Evolutionary conservation across 2,113 vertebrate genomes (phyloP).

Genomic region (Myocastor coypus): DNA sequence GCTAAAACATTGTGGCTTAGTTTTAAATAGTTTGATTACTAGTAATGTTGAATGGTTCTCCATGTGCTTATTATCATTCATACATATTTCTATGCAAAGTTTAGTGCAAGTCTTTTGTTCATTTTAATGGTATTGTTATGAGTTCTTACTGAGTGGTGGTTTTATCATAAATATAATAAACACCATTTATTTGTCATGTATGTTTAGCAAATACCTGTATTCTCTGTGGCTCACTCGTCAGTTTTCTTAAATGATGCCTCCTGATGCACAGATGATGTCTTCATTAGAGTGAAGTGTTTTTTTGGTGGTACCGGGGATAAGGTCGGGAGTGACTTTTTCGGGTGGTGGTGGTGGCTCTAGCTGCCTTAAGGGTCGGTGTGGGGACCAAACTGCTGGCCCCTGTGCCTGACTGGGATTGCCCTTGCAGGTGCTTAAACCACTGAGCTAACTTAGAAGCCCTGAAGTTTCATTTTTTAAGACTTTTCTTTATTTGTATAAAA

Average conservation of each 20-base stretch:
- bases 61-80: not conserved
- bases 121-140: not conserved
- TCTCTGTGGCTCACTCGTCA: not conserved
- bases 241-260: not conserved
- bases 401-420: no score
- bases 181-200: not conserved
- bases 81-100: not conserved
- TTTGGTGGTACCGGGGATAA: no score
- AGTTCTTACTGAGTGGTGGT: not conserved
- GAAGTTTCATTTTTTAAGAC: no score
- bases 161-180: not conserved
- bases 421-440: no score
- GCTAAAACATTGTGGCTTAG: not conserved
- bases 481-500: not conserved
- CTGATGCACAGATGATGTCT: not conserved
- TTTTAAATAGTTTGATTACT: not conserved
- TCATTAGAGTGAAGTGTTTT: not conserved
- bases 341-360: no score
- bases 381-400: no score
- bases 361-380: no score
- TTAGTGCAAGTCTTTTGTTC: not conserved
- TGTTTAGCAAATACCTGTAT: not conserved
- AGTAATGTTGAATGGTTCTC: not conserved
- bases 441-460: no score
- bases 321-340: no score